These are phyloP conservation scores for Cydia splendana DNA, from an alignment of 1,140 invertebrate species.

Conservation along the genomic window DNA sequence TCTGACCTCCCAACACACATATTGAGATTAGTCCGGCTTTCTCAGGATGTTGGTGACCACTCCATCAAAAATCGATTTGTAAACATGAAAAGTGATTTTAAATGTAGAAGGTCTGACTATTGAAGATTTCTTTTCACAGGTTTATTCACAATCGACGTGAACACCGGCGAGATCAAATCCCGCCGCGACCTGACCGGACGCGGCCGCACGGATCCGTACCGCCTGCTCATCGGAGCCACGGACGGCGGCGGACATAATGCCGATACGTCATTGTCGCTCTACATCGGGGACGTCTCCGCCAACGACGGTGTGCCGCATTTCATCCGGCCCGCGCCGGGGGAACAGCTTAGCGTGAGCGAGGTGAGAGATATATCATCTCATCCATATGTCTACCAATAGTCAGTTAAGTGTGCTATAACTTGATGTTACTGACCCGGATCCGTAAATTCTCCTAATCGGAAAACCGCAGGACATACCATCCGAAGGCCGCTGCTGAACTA, in stretches of 20 bases:
- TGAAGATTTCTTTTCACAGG: constrained; percentile 57
- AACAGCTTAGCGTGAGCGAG: constrained; percentile 86
- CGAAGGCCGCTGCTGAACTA: too few relatives aligned
- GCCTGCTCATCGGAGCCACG: constrained; percentile 84
- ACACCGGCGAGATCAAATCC: constrained; percentile 85
- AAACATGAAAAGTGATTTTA: too few relatives aligned
- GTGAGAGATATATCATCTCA: constrained; percentile 53
- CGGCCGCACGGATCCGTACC: constrained; percentile 88
- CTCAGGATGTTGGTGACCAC: too few relatives aligned
- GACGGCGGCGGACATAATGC: constrained; percentile 85
- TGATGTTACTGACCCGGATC: too few relatives aligned
- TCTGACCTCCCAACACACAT: too few relatives aligned
- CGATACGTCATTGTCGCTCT: constrained; percentile 84
- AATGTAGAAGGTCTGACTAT: too few relatives aligned
- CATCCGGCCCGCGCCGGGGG: constrained; percentile 85
- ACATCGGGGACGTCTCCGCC: constrained; percentile 89
- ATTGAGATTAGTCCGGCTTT: too few relatives aligned
- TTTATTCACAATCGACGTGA: constrained; percentile 84
- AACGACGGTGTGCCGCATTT: constrained; percentile 92
- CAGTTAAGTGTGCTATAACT: too few relatives aligned
- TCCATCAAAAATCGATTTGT: too few relatives aligned
- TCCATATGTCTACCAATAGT: too few relatives aligned
- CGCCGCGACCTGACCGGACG: constrained; percentile 85
- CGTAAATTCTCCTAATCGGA: too few relatives aligned
- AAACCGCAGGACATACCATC: too few relatives aligned